Base-by-base conservation (phyloP, 2,888 invertebrate species). In the Campoplex nolae region DNA sequence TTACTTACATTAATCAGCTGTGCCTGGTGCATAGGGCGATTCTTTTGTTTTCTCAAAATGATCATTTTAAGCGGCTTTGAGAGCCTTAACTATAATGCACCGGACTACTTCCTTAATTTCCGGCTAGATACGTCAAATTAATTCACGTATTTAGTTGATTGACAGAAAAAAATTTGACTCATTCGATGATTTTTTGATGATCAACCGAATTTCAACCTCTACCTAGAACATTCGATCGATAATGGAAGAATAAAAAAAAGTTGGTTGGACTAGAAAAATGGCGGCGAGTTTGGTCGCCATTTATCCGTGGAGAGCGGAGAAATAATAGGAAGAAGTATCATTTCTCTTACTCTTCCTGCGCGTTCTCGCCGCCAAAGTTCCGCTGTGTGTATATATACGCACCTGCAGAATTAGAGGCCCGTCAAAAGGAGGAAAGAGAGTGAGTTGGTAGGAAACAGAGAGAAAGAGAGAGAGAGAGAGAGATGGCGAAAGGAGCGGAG, bases 361-460 rank as follows among this genome's bases (percentile, higher is more conserved):
- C 56, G 73, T 73, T 83, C 73, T 58, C 48, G 82, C 82, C 83
- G 85, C 79, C 85, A 85, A 81, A 78, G 81, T 84, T 58, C 67
- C 45, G 28, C 56, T 35, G 67, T 51, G 58, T 84, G 67, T 83
- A 70, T 56, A 81, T 83, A 75, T 56, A 81, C 73, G 81, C 84
- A 85, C 84, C 87, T 85, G 87, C 84, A 65, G 87, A 87, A 87
- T 87, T 84, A 79, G 87, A 94, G 92, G 93, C 92, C 90, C 91
- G 89, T 88, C 91, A 94, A 94, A 92, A 92, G 91, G 89, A 23
- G 38, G 48, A 56, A 56, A 65, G 56, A 48, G 42, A 42, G 68
- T 54, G 48, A n/a, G 18, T 23, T 23, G 23, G 23, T 23, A 23
- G 23, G 23, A 23, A 23, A 23, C 48, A 54, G 48, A 32, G 38